Evolutionary conservation across 1,140 invertebrate genomes (phyloP).

Genomic region (Scaptomyza hsui): DNA sequence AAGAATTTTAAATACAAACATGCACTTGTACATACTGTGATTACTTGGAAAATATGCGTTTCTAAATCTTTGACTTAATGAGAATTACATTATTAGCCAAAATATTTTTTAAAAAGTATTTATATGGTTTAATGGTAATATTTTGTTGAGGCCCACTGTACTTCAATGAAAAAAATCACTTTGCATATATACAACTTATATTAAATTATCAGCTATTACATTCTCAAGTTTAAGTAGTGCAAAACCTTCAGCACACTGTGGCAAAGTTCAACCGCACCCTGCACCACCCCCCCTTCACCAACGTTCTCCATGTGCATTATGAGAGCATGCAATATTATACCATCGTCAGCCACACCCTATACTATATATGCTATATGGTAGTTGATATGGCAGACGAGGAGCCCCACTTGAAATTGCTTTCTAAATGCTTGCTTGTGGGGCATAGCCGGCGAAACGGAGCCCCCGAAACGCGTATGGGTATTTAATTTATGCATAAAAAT

Average conservation of each 20-base stretch:
- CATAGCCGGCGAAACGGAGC: slow-evolving; percentile 29
- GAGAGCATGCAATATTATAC: slow-evolving; percentile 33
- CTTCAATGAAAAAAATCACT: not conserved
- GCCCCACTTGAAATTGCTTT: slow-evolving; percentile 76
- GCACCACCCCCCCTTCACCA: not conserved
- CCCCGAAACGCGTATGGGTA: slow-evolving; percentile 55
- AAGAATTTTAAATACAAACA: not conserved
- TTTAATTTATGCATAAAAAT: slow-evolving; percentile 83
- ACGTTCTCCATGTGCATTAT: not conserved
- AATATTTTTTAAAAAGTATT: not conserved
- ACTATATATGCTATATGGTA: slow-evolving; percentile 13
- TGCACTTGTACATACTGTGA: too few species aligned
- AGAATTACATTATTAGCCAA: too few species aligned
- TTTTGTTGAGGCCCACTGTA: not conserved
- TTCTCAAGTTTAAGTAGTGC: slow-evolving; percentile 5
- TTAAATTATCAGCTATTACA: slow-evolving; percentile 6
- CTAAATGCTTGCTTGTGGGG: slow-evolving; percentile 62
- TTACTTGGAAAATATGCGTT: too few species aligned
- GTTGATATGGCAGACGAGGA: slow-evolving; percentile 5
- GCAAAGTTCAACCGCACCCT: slow-evolving; percentile 18
- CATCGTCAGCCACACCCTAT: slow-evolving; percentile 44
- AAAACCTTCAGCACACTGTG: slow-evolving; percentile 5
- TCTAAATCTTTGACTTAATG: too few species aligned
- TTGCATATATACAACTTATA: not conserved
- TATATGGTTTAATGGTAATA: too few species aligned